Evolutionary conservation across 1,140 invertebrate species (phyloP), one percentile per base, ranked within the genome.

Genomic region (Colletes gigas): DNA sequence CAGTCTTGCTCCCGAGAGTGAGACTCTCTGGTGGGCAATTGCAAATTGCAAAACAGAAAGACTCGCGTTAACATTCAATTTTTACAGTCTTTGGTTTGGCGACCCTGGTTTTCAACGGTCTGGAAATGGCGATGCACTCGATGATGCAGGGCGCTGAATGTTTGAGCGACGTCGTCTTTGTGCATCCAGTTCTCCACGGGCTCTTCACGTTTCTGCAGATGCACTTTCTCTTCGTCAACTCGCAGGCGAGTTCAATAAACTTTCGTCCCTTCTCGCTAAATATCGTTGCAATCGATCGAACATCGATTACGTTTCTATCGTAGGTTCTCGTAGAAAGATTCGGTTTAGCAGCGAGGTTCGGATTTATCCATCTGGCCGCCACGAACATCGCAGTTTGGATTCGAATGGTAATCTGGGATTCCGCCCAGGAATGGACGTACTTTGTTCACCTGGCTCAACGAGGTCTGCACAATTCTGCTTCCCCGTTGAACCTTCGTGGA

Each of bases 161-260:
- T 81, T 92, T 95, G 54, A 94, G 93, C 81, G 94, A 95, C 81
- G 92, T 95, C 19, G 92, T 95, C 70, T 94, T 95, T 54, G 94
- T 95, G 3, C 95, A 95, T 89, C 95, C 95, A 1, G 93, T 96
- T n/a, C 89, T 96, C 14, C 95, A 95, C 66, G 94, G 95, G n/a
- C 92, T 95, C 63, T 96, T 96, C 90, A 96, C 95, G 2, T 96
- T 96, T 83, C 91, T 95, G 30, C 96, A 96, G 89, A 95, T 96
- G 94, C 95, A 96, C 88, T 96, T 96, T 88, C 93, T 96, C 17
- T 96, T 96, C 86, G 94, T 96, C 68, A 96, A 96, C 88, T 96
- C 95, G 1, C 95, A 96, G 93, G 96, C 95, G 30, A 30, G 30
- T 30, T 30, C 30, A 30, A 30, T 30, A 30, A 30, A 30, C 30